A percentile compares a stretch with the other conserved stretches of the same genome.
phyloP scores from a whole-genome alignment of 2,113 vertebrate species.

The Amazona guildingii region DNA sequence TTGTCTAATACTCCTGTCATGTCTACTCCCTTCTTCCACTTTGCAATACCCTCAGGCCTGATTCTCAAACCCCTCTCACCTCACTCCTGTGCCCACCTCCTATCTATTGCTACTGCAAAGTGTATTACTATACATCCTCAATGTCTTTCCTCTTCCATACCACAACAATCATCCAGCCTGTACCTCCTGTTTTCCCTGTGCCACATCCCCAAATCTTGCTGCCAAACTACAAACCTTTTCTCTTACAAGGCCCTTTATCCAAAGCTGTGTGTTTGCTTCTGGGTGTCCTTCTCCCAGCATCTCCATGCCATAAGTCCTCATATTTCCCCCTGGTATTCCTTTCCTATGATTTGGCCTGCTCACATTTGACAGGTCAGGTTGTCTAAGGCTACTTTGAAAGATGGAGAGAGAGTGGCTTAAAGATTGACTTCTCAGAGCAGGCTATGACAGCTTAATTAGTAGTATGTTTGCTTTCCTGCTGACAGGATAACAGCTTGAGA shows the following conservation, averaged over 20 bases:
- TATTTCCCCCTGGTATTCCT: background rate
- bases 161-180: background rate
- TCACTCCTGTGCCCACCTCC: background rate
- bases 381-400: background rate
- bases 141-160: background rate
- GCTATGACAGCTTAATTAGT: background rate
- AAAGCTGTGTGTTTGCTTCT: background rate
- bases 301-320: background rate
- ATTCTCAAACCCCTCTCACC: background rate
- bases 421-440: background rate
- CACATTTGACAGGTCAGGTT: background rate
- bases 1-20: background rate
- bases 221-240: background rate
- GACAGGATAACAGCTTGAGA: background rate
- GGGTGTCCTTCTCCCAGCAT: background rate
- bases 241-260: background rate
- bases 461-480: background rate
- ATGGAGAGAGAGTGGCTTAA: background rate
- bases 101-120: background rate
- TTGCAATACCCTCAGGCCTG: slow-evolving; percentile 8
- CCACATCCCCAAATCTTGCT: background rate
- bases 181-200: background rate
- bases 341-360: background rate
- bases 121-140: background rate
- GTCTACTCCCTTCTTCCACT: background rate